Conservation (phyloP, 1,140 invertebrate genomes). For the Aradophagus sp. region DNA sequence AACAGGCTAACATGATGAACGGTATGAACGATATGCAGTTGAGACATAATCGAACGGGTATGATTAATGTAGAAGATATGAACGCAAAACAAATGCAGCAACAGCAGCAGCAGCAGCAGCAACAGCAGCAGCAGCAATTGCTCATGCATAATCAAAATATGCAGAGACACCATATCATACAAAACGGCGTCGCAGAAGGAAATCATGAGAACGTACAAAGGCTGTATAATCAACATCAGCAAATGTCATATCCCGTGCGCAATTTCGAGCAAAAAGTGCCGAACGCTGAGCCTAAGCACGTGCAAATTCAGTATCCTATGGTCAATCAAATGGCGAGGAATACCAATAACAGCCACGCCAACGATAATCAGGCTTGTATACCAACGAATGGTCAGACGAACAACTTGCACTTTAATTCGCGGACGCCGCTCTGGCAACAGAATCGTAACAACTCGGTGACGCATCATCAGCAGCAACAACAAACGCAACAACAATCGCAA, state of each 20-base stretch:
- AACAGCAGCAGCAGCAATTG: slow-evolving; percentile 65
- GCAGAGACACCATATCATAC: slow-evolving; percentile 67
- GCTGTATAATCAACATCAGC: slow-evolving; percentile 76
- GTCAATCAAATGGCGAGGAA: slow-evolving; percentile 63
- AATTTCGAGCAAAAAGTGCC: slow-evolving; percentile 63
- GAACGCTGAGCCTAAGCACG: slow-evolving; percentile 55
- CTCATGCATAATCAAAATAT: slow-evolving; percentile 69
- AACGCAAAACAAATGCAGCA: slow-evolving; percentile 68
- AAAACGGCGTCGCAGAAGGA: slow-evolving; percentile 64
- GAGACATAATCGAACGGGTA: slow-evolving; percentile 48
- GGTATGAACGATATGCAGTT: slow-evolving; percentile 64
- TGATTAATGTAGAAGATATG: slow-evolving; percentile 64
- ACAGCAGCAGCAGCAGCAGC: slow-evolving; percentile 64
- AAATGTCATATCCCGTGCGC: slow-evolving; percentile 70
- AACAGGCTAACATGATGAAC: slow-evolving; percentile 64
- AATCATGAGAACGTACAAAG: slow-evolving; percentile 76
- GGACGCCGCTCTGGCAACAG: slow-evolving; percentile 80
- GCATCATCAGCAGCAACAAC: slow-evolving; percentile 68
- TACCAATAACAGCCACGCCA: slow-evolving; percentile 60
- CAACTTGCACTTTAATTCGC: slow-evolving; percentile 69
- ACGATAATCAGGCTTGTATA: slow-evolving; percentile 62
- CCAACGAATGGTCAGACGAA: slow-evolving; percentile 32
- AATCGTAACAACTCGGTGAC: slow-evolving; percentile 69
- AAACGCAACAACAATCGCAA: slow-evolving; percentile 28
- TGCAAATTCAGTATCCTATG: slow-evolving; percentile 62